Conservation (phyloP, 2,113 vertebrate genomes). For the Haemorhous mexicanus region DNA sequence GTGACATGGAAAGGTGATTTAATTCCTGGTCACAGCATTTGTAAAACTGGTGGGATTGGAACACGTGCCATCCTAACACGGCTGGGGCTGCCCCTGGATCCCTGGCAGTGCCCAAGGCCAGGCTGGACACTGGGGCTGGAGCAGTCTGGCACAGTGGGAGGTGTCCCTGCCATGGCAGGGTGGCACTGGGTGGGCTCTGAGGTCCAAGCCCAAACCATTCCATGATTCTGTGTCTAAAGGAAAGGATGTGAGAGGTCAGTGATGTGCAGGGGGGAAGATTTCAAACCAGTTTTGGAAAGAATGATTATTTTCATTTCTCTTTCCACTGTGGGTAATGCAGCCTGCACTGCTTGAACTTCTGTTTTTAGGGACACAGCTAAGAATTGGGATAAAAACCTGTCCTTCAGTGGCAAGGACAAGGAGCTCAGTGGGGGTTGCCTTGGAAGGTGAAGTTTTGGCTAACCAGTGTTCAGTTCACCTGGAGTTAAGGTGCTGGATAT, state of each 20-base stretch:
- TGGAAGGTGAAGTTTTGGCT: neutral
- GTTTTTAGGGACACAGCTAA: neutral
- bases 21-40: neutral
- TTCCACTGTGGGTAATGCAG: neutral
- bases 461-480: neutral
- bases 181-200: rapidly evolving
- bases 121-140: neutral
- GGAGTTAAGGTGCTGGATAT: neutral
- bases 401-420: neutral
- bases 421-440: neutral
- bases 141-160: neutral
- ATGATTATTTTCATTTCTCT: neutral
- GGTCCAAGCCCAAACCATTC: neutral
- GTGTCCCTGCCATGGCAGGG: neutral
- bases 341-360: neutral
- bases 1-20: neutral
- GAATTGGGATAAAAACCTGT: neutral
- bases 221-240: neutral
- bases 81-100: neutral
- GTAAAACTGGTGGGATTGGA: neutral
- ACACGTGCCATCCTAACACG: neutral
- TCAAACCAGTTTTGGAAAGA: neutral
- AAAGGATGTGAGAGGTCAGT: neutral
- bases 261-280: too few species aligned
- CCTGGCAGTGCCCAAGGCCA: neutral